These are phyloP conservation scores for Archaeoteleia sp. DNA, from an alignment of 2,888 invertebrate genomes.

Conservation along the genomic window DNA sequence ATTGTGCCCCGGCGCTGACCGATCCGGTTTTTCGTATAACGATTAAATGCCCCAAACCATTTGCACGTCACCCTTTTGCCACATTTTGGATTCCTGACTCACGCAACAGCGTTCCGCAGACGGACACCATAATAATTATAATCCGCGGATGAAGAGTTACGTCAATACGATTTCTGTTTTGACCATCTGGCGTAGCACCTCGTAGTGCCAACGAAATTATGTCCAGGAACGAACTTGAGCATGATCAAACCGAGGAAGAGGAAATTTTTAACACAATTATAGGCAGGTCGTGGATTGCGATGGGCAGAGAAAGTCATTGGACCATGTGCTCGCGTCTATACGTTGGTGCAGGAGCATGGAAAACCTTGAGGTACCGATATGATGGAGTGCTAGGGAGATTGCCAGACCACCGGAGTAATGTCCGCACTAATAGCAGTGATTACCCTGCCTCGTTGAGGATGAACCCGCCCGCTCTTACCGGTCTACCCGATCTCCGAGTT, in stretches of 20 bases:
- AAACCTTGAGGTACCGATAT: slow-evolving; percentile 58
- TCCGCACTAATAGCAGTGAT: slow-evolving; percentile 78
- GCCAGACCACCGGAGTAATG: slow-evolving; percentile 78
- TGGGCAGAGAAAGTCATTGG: too few relatives aligned
- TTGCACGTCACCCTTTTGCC: slow-evolving; percentile 64
- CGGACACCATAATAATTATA: too few relatives aligned
- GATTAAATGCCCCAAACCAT: slow-evolving; percentile 61
- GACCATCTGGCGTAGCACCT: too few relatives aligned
- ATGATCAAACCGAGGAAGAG: too few relatives aligned
- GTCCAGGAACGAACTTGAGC: too few relatives aligned
- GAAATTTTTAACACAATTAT: too few relatives aligned
- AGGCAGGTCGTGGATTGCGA: too few relatives aligned
- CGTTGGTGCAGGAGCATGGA: slow-evolving; percentile 12
- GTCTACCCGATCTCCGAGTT: slow-evolving; percentile 56
- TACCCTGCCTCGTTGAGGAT: slow-evolving; percentile 74
- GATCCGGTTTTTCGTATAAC: slow-evolving; percentile 55
- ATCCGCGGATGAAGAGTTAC: too few relatives aligned
- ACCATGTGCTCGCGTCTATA: too few relatives aligned
- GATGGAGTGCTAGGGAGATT: slow-evolving; percentile 71
- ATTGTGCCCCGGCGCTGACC: slow-evolving; percentile 58
- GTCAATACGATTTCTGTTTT: too few relatives aligned
- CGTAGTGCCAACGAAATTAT: too few relatives aligned
- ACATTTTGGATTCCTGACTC: slow-evolving; percentile 59
- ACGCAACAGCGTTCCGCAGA: slow-evolving; percentile 23
- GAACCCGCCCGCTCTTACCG: slow-evolving; percentile 67